These are phyloP conservation scores for Trialeurodes vaporariorum DNA, from an alignment of 1,140 invertebrate species.

Conservation along the genomic window DNA sequence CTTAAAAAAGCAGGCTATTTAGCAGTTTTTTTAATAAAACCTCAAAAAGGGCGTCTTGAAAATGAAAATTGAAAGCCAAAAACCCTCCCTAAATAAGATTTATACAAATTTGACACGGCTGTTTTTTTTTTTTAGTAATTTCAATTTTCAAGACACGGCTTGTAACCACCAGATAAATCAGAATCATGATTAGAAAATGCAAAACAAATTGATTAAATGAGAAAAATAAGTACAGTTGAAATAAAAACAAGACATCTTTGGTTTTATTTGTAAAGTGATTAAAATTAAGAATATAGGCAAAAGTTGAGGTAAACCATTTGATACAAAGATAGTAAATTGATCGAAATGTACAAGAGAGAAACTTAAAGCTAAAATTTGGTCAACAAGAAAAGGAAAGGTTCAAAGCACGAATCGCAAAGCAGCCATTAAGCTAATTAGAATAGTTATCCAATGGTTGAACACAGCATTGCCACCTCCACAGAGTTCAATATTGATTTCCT, in stretches of 20 bases:
- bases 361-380: not conserved
- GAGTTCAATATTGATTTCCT: not conserved
- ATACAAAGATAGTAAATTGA: not conserved
- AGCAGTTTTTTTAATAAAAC: too few relatives aligned
- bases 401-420: not conserved
- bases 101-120: too few relatives aligned
- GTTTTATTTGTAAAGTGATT: not conserved
- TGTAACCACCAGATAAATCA: too few relatives aligned
- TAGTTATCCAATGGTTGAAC: not conserved
- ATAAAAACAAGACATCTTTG: not conserved
- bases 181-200: too few relatives aligned
- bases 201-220: not conserved
- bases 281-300: not conserved
- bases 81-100: too few relatives aligned
- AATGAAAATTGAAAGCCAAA: too few relatives aligned
- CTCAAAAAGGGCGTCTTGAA: too few relatives aligned
- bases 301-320: not conserved
- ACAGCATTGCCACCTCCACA: not conserved
- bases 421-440: not conserved
- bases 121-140: too few relatives aligned
- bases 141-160: too few relatives aligned
- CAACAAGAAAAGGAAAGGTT: not conserved
- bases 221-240: not conserved
- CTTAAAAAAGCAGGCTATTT: too few relatives aligned
- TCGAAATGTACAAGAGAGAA: not conserved